Base-by-base conservation (phyloP, 2,888 invertebrate genomes). In the Elegia similella region DNA sequence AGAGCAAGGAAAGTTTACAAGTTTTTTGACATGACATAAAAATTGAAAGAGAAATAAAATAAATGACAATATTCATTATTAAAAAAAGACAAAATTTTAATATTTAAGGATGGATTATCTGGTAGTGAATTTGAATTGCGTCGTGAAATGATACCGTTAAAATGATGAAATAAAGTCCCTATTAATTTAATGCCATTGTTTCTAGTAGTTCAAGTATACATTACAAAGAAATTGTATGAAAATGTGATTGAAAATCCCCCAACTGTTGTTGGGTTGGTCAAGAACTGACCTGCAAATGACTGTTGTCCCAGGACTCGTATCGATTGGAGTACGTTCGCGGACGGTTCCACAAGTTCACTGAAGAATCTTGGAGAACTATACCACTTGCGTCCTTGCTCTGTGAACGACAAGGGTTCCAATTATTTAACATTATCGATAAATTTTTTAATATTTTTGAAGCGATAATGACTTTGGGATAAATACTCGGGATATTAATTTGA, bases 271-370 rank as follows among this genome's bases (percentile, higher is more conserved):
- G 38, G 12, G 13, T 43, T 55, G 71, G 71, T 63, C 70, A 71
- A 56, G 23, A 64, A 78, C 84, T 78, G 80, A 91, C 91, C 89
- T 91, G 91, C 62, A 91, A 84, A 68, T 91, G 91, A 67, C 74
- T 82, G 76, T 82, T 88, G 72, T 91, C 95, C 96, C 96, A 97
- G 55, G 95, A 94, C 70, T 97, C 96, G 82, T 97, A 97, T 65
- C 96, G 93, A 88, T 97, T 97, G 73, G 94, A 95, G 77, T 95
- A 94, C 7, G 96, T 96, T 64, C 95, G 93, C 10, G 96, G 96
- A 13, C 96, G 95, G 62, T 95, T 93, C 97, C 97, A 97, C 75
- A 95, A 94, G 79, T 96, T 95, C 84, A 97, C 86, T 43, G 94
- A 92, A 29, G 94, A 93, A 70, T 95, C 95, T 79, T 94, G 94